phyloP scores from a whole-genome alignment of 2,888 invertebrate species.

The Agrotis ipsilon region DNA sequence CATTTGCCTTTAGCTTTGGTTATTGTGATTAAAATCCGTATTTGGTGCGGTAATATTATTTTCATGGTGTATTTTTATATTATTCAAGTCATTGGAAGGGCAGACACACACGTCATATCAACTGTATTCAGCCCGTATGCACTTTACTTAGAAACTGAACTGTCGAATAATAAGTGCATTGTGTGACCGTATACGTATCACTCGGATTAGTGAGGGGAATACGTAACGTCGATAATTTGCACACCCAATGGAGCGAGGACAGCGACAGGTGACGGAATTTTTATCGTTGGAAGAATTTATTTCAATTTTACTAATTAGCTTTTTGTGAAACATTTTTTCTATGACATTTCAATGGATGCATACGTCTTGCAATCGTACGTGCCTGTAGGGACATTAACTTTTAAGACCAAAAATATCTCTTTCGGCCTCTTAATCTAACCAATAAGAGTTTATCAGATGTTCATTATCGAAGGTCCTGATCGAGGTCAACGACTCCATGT shows the following conservation, averaged over 20 bases:
- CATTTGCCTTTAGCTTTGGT: slow-evolving; percentile 53
- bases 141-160: slow-evolving; percentile 90
- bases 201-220: slow-evolving; percentile 89
- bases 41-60: slow-evolving; percentile 52
- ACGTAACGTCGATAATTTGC: slow-evolving; percentile 85
- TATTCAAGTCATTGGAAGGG: slow-evolving; percentile 83
- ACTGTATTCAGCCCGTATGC: slow-evolving; percentile 85
- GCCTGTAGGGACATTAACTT: slow-evolving; percentile 26
- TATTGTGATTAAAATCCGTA: slow-evolving; percentile 55
- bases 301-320: slow-evolving; percentile 34
- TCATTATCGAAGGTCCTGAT: slow-evolving; percentile 85
- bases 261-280: slow-evolving; percentile 56
- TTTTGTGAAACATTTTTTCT: not conserved
- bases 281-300: slow-evolving; percentile 38
- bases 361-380: slow-evolving; percentile 4
- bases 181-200: slow-evolving; percentile 88
- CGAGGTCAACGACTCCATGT: slow-evolving; percentile 87
- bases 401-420: slow-evolving; percentile 61
- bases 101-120: slow-evolving; percentile 85
- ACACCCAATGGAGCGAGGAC: slow-evolving; percentile 64
- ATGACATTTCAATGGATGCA: slow-evolving; percentile 4
- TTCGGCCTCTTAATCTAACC: slow-evolving; percentile 80
- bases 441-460: slow-evolving; percentile 81
- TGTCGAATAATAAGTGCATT: slow-evolving; percentile 91
- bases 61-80: slow-evolving; percentile 63